Conservation (phyloP, 2,113 vertebrate species). For the Daphoenositta chrysoptera region DNA sequence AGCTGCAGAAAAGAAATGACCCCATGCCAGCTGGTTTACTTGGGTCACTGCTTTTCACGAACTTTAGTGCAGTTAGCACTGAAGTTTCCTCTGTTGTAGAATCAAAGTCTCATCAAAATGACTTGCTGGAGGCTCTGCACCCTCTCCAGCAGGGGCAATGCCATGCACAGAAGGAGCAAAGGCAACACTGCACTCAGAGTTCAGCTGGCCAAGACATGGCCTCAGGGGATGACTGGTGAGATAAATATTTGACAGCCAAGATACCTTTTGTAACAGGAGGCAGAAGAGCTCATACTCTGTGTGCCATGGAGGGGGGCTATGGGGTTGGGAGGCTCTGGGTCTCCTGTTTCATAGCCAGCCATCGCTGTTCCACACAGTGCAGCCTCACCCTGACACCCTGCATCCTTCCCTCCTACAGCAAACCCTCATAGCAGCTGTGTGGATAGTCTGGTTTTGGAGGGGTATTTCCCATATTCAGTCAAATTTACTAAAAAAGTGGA, state of each 20-base stretch:
- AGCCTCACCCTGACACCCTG: not conserved
- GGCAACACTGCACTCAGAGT: not conserved
- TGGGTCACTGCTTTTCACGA: not conserved
- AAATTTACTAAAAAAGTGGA: not conserved
- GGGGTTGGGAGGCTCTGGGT: not conserved
- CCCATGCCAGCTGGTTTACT: not conserved
- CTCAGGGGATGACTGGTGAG: not conserved
- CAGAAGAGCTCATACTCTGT: not conserved
- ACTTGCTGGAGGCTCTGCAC: not conserved
- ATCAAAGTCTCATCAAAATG: not conserved
- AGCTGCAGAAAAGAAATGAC: not conserved
- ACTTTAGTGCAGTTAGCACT: not conserved
- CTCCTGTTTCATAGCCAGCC: not conserved
- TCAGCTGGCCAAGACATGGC: not conserved
- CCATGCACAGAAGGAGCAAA: not conserved
- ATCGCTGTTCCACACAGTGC: fast-evolving
- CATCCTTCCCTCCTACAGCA: not conserved
- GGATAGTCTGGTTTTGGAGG: not conserved
- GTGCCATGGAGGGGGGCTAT: not conserved
- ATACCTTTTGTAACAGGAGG: not conserved
- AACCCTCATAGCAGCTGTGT: not conserved
- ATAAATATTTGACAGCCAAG: not conserved
- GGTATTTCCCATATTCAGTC: not conserved
- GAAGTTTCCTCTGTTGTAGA: not conserved
- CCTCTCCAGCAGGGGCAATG: not conserved